Conservation (phyloP, 2,797 vertebrate genomes). For the Lutjanus argentimaculatus region DNA sequence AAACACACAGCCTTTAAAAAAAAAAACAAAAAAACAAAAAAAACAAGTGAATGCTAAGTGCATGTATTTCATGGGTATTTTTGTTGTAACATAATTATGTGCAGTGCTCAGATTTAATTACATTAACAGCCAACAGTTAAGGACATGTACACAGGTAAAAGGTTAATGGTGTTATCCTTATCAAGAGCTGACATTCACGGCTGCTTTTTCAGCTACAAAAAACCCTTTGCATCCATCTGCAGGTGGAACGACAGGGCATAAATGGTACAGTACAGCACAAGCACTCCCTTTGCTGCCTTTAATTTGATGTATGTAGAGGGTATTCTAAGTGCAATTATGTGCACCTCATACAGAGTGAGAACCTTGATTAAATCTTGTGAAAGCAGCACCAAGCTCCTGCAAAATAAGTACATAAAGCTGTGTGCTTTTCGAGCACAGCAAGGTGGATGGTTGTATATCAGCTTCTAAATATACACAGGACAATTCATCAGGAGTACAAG, state of each 20-base stretch:
- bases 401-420: not conserved
- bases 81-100: not conserved
- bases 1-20: too few relatives aligned
- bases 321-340: constrained; percentile 23
- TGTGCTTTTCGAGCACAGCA: not conserved
- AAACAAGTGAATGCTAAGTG: too few relatives aligned
- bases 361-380: constrained; percentile 36
- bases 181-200: constrained; percentile 28
- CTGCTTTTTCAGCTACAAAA: not conserved
- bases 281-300: constrained; percentile 14
- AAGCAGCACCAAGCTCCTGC: not conserved
- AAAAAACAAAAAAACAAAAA: too few relatives aligned
- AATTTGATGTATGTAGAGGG: constrained; percentile 17
- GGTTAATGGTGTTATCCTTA: constrained; percentile 5
- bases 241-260: not conserved
- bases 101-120: not conserved
- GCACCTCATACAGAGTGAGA: constrained; percentile 6
- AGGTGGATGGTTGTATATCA: not conserved
- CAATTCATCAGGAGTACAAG: constrained; percentile 16
- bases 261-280: not conserved
- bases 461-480: constrained; percentile 1
- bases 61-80: too few relatives aligned
- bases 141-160: not conserved
- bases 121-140: not conserved
- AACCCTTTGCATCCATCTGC: constrained; percentile 8